Percentiles rank a stretch among this genome's conserved stretches.
Conservation (phyloP, 1,140 invertebrate genomes). For the Adoxophyes honmai region DNA sequence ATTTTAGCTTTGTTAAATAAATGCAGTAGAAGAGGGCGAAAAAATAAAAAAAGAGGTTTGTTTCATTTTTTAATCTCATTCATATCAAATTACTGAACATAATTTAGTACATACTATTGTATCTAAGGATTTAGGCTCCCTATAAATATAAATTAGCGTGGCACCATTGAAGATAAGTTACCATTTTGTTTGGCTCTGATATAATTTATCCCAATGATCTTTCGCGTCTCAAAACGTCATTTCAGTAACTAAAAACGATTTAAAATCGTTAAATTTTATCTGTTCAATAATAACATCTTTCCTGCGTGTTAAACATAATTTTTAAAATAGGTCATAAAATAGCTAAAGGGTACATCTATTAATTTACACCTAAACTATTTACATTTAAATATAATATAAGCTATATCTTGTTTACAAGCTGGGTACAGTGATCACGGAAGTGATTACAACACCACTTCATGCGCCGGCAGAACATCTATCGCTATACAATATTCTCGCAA, state of each 20-base stretch:
- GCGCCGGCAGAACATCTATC: slow-evolving; percentile 26
- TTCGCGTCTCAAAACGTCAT: slow-evolving; percentile 39
- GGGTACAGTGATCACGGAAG: slow-evolving; percentile 48
- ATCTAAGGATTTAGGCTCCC: slow-evolving; percentile 53
- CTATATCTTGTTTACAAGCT: slow-evolving; percentile 51
- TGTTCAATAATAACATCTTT: slow-evolving; percentile 37
- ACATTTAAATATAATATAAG: slow-evolving; percentile 51
- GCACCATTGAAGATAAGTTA: slow-evolving; percentile 59
- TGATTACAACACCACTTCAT: slow-evolving; percentile 71
- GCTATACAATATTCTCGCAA: slow-evolving; percentile 34
- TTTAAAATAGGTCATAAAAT: slow-evolving; percentile 55
- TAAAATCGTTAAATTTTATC: slow-evolving; percentile 53
- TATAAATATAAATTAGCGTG: slow-evolving; percentile 68
- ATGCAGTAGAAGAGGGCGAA: not conserved
- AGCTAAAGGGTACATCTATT: slow-evolving; percentile 41
- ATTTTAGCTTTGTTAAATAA: no score
- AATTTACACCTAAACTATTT: slow-evolving; percentile 49
- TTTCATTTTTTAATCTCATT: slow-evolving; percentile 69
- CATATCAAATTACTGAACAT: slow-evolving; percentile 76
- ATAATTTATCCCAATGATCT: slow-evolving; percentile 52
- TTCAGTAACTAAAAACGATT: slow-evolving; percentile 54
- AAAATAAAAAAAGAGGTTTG: slow-evolving; percentile 32
- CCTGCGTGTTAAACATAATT: slow-evolving; percentile 46
- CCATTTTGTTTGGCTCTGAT: slow-evolving; percentile 35
- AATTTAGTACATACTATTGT: slow-evolving; percentile 67